Evolutionary conservation across 2,113 vertebrate genomes (phyloP), one percentile per base, ranked within the genome.

Genomic region (Cinclus mexicanus): DNA sequence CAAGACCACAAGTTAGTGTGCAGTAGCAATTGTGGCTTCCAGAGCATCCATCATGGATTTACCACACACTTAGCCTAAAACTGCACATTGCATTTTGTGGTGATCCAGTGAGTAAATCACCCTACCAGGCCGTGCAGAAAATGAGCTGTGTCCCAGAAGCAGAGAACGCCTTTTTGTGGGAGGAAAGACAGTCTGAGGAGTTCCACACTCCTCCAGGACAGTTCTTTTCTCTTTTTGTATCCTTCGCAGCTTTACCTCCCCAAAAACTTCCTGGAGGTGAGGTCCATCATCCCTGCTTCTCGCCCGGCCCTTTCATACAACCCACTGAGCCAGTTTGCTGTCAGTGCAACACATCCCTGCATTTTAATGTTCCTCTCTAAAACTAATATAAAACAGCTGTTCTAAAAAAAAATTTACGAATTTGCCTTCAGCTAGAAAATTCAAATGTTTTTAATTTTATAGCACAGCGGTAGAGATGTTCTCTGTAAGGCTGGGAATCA

Each of bases 31-130:
- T 17, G 4, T 90, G 85, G 85, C 56, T 96, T 92, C 49, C 88
- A 90, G 28, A 20, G 44, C 35, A 82, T 82, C 77, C 91, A 78
- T 76, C 56, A 84, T 31, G 44, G 42, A 93, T 89, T 83, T 89
- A 90, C 94, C 95, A 76, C 92, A 95, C 65, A 96, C 93, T 96
- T 95, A 95, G 92, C 44, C 82, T 53, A 95, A 75, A 95, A 74
- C 33, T 86, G n/a, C 1, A 2, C 31, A 1, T 53, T 78, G 72
- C 44, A 25, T 78, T 95, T 89, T 93, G 92, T 87, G 90, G 94
- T 78, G 87, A 59, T 67, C 21, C 75, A 83, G 82, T 7, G 53
- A 86, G 33, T 1, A 13, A 86, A 85, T 88, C 52, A 44, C 12
- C 31, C 29, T 67, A 60, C 59, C 33, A 64, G 68, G 41, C 76